Base-by-base conservation (phyloP, 2,888 invertebrate genomes). In the Pimpla rufipes region DNA sequence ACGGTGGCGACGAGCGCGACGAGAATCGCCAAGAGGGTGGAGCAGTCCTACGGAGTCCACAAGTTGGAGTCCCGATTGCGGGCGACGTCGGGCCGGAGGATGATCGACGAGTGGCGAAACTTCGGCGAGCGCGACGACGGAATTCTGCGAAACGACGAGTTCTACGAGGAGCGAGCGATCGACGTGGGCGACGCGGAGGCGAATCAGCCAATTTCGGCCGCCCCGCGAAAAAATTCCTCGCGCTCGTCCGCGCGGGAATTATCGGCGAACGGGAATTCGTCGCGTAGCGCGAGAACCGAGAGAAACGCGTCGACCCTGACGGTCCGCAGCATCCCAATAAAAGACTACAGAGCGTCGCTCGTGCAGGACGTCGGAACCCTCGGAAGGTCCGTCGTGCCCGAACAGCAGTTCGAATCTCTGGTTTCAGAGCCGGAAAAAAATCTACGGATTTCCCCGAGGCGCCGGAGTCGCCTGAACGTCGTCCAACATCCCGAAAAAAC, bases 91-190 rank as follows among this genome's bases (percentile, higher is more conserved):
- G 85, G 87, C 16, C 90, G 83, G 16, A 88, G 90, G 21, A 87
- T 92, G 21, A 92, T 92, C 68, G 91, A 91, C 73, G 88, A 90
- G 40, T 92, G 92, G 92, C 85, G 87, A 59, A 89, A 90, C 71
- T 84, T 89, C 5, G 37, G 83, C 2, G 87, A 85, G 13, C 71
- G 77, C 11, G 68, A 76, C 47, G 76, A 87, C 3, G 84, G 83
- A 42, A 73, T 87, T 11, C 55, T 90, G 21, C 83, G 85, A 16
- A 89, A 79, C 71, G 90, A 91, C 73, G 84, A 89, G 23, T 77
- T 88, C 21, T 92, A 91, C 83, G 88, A 92, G 73, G 92, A 92
- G 75, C 88, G 92, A 5, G 90, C 90, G 2, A 81, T 92, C 2
- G 92, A 91, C 57, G 92, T 92, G 3, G 87, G 81, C 7, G 35